Conservation (phyloP, 2,888 invertebrate genomes). For the Heliconius erato region DNA sequence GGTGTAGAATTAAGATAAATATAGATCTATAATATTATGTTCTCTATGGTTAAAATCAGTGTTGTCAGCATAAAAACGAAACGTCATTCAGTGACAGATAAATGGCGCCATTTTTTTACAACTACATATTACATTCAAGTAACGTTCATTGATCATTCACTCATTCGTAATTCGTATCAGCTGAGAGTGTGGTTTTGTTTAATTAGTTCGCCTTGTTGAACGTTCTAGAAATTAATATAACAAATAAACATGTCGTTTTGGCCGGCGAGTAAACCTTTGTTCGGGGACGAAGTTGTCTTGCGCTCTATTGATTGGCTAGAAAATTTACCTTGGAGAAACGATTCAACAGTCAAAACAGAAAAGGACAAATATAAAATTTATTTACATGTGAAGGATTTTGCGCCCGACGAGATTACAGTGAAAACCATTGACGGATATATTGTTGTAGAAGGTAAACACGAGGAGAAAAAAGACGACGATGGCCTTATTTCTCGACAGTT, state of each 20-base stretch:
- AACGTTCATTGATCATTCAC: constrained; percentile 42
- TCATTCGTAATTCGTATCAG: constrained; percentile 39
- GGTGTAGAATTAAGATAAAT: not conserved
- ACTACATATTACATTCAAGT: constrained; percentile 31
- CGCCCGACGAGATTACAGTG: constrained; percentile 66
- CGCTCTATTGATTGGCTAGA: constrained; percentile 76
- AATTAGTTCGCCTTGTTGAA: constrained; percentile 45
- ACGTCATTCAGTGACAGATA: not conserved
- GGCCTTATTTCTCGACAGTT: constrained; percentile 71
- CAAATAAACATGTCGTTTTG: constrained; percentile 54
- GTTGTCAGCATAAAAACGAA: constrained; percentile 2
- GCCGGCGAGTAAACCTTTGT: constrained; percentile 59
- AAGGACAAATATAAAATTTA: constrained; percentile 68
- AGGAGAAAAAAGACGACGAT: constrained; percentile 71
- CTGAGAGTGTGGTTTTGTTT: constrained; percentile 45
- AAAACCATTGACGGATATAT: constrained; percentile 60
- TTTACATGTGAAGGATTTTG: constrained; percentile 68
- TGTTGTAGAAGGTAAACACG: constrained; percentile 71
- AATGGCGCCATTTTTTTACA: constrained; percentile 12
- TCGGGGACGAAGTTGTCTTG: constrained; percentile 71
- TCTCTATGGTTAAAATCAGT: not conserved
- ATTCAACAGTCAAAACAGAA: constrained; percentile 60
- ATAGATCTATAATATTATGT: not conserved
- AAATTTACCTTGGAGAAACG: constrained; percentile 72
- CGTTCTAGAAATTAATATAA: constrained; percentile 47